Conservation (phyloP, 35 echinoderm and acorn worm species). For the Ophioderma brevispina region DNA sequence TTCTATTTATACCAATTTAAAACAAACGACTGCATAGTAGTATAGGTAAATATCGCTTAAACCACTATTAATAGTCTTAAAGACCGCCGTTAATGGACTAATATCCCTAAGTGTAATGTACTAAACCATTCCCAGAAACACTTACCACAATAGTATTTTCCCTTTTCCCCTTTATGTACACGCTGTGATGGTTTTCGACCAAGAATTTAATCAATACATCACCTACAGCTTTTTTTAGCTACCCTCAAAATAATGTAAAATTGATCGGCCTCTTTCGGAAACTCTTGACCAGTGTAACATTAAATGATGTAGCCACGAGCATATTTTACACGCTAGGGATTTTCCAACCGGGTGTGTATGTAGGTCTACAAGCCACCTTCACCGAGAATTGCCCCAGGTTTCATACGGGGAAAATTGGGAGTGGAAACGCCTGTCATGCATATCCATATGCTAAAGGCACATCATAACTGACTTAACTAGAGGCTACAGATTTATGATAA, state of each 20-base stretch:
- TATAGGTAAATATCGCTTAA: not conserved
- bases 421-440: not conserved
- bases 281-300: conserved; percentile 13
- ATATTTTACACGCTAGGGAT: not conserved
- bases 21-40: too few relatives aligned
- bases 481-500: not conserved
- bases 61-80: not conserved
- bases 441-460: not conserved
- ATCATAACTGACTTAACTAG: too few relatives aligned
- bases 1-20: too few relatives aligned
- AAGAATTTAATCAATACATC: not conserved
- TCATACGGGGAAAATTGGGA: not conserved
- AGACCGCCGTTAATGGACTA: not conserved
- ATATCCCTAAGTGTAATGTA: not conserved
- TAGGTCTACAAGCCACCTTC: not conserved
- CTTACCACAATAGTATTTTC: too few relatives aligned
- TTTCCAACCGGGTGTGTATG: not conserved
- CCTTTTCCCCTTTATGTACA: too few relatives aligned
- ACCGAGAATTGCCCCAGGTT: not conserved
- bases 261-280: not conserved
- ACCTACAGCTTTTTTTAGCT: not conserved
- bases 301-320: not conserved
- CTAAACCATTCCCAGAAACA: too few relatives aligned
- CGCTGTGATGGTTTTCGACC: not conserved
- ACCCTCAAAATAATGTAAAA: conserved; percentile 15